These are phyloP conservation scores for Euphydryas editha DNA, from an alignment of 2,888 invertebrate species.

Conservation along the genomic window DNA sequence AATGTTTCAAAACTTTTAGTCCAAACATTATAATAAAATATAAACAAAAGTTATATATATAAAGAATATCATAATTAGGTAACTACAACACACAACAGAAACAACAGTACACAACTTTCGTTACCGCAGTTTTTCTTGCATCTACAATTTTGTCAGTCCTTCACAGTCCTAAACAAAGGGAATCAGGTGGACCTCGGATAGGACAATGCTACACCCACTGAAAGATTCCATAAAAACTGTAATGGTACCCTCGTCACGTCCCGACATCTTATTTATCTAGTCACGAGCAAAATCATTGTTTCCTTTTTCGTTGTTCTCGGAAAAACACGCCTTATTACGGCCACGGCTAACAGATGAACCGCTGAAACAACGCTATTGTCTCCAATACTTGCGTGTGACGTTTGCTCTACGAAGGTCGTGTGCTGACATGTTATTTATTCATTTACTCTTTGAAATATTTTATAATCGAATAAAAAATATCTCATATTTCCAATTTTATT, in stretches of 20 bases:
- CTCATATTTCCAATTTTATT: neutral
- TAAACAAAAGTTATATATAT: too few relatives aligned
- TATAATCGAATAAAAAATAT: neutral
- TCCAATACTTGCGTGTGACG: slow-evolving; percentile 66
- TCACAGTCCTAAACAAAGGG: slow-evolving; percentile 67
- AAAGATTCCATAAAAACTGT: slow-evolving; percentile 79
- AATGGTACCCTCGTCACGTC: slow-evolving; percentile 79
- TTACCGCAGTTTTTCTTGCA: slow-evolving; percentile 52
- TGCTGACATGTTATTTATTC: slow-evolving; percentile 7
- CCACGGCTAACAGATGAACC: slow-evolving; percentile 73
- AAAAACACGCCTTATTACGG: slow-evolving; percentile 77
- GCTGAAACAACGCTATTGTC: slow-evolving; percentile 67
- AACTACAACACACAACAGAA: neutral
- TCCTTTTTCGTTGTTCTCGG: slow-evolving; percentile 67
- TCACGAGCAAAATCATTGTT: slow-evolving; percentile 80
- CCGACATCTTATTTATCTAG: slow-evolving; percentile 81
- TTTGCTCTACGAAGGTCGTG: slow-evolving; percentile 52
- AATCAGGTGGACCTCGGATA: slow-evolving; percentile 59
- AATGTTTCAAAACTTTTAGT: neutral
- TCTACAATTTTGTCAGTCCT: slow-evolving; percentile 63
- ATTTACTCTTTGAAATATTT: neutral
- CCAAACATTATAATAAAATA: neutral
- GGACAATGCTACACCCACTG: slow-evolving; percentile 49
- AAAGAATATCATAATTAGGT: neutral
- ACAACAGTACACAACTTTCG: slow-evolving; percentile 13